Conservation (phyloP, 2,888 invertebrate genomes). For the Saturnia pavonia region DNA sequence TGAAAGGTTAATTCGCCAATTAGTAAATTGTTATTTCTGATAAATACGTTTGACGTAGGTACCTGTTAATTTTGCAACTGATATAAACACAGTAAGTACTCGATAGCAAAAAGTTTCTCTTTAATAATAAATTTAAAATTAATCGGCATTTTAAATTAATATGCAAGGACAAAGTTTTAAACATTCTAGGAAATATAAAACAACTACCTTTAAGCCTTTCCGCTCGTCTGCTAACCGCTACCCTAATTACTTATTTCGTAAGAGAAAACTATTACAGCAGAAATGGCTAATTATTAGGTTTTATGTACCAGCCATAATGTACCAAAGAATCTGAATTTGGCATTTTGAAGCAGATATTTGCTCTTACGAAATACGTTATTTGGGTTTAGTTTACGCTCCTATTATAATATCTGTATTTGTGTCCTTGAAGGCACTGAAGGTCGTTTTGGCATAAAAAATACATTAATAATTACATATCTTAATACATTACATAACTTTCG, state of each 20-base stretch:
- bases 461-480: too few relatives aligned
- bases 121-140: neutral
- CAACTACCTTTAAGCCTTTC: neutral
- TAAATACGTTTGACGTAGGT: neutral
- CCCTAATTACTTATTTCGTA: too few relatives aligned
- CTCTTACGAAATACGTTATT: too few relatives aligned
- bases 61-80: neutral
- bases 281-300: too few relatives aligned
- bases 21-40: neutral
- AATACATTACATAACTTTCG: conserved; percentile 1
- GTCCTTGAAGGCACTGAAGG: conserved; percentile 3
- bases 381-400: neutral
- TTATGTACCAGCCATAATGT: too few relatives aligned
- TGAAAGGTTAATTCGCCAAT: neutral
- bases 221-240: neutral
- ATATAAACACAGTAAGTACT: neutral
- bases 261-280: too few relatives aligned
- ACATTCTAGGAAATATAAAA: neutral
- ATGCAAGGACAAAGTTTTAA: neutral
- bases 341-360: too few relatives aligned
- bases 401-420: neutral
- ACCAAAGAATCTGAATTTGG: too few relatives aligned
- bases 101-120: neutral
- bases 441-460: conserved; percentile 1
- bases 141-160: neutral